Percentiles rank a stretch among this genome's conserved stretches.
These are phyloP conservation scores for Aspidiotus rigidus DNA, from an alignment of 2,888 invertebrate species.

Conservation along the genomic window DNA sequence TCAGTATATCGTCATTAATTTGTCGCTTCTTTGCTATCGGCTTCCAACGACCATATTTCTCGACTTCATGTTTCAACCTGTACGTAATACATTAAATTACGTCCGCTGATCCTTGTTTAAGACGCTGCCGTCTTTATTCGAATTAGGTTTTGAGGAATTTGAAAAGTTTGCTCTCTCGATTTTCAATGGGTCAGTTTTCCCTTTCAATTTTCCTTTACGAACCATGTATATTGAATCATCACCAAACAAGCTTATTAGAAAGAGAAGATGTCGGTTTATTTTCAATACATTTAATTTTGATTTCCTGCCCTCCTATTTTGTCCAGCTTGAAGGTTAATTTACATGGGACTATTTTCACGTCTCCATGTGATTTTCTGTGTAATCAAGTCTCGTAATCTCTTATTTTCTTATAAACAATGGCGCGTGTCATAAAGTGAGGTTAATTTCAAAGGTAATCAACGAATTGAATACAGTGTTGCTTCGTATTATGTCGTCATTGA, in stretches of 20 bases:
- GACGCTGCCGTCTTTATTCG: too few species aligned
- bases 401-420: constrained; percentile 30
- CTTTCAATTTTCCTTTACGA: too few species aligned
- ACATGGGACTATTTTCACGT: neutral
- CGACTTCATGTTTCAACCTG: too few species aligned
- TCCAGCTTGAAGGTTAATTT: neutral
- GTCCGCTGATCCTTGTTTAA: too few species aligned
- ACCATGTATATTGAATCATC: neutral
- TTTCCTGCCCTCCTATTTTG: neutral
- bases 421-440: constrained; percentile 32
- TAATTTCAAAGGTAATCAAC: constrained; percentile 30
- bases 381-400: neutral
- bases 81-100: too few species aligned
- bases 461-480: constrained; percentile 26
- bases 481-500: constrained; percentile 15
- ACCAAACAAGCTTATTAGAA: neutral
- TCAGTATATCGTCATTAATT: too few species aligned
- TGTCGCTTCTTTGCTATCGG: too few species aligned
- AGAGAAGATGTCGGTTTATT: neutral
- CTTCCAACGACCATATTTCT: too few species aligned
- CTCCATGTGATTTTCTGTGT: neutral
- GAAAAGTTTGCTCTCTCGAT: too few species aligned
- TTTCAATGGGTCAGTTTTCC: too few species aligned
- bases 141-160: too few species aligned
- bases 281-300: neutral